Evolutionary conservation across 2,888 invertebrate species (phyloP), one percentile per base, ranked within the genome.

Genomic region (Caenorhabditis doughertyi): DNA sequence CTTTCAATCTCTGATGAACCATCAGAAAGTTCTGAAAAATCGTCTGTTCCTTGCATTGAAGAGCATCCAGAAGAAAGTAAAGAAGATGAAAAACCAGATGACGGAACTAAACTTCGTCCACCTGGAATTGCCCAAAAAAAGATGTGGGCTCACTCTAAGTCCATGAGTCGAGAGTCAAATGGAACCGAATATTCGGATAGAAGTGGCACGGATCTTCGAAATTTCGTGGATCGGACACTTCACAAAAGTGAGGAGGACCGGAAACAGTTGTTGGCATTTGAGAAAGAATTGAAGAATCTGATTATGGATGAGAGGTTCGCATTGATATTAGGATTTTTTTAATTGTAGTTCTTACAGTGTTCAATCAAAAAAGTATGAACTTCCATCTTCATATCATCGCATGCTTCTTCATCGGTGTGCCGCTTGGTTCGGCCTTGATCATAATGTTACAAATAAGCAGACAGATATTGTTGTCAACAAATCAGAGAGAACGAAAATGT

Each of bases 351-450:
- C 21, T 47, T 13, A 18, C 53, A 88, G 86, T 35, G 56, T 49
- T 68, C 92, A 94, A 90, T 94, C 95, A 91, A 95, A 95, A 88
- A 95, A 95, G 90, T 97, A 97, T 23, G 95, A 95, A 92, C 96
- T 96, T 95, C 68, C 70, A 7, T 95, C 96, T 80, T 97, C 97
- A 68, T 97, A 97, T 93, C 96, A 97, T 84, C 94, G 97, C 39
- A 97, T 98, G 97, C 93, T 98, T 89, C 96, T 97, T 1, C 98
- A 98, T 92, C 95, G 97, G 39, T 95, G 96, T 83, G 97, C 97
- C 0, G 95, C 96, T 18, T 96, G 96, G 92, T 97, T 97, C 93
- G 96, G 97, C 74, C 95, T 97, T 94, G 96, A 96, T 74, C 97
- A 97, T 92, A 96, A 96, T 91, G 95, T 97, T 21, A 97, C 97